These are phyloP conservation scores for Gavialis gangeticus DNA, from an alignment of 2,113 vertebrate species.

Conservation along the genomic window DNA sequence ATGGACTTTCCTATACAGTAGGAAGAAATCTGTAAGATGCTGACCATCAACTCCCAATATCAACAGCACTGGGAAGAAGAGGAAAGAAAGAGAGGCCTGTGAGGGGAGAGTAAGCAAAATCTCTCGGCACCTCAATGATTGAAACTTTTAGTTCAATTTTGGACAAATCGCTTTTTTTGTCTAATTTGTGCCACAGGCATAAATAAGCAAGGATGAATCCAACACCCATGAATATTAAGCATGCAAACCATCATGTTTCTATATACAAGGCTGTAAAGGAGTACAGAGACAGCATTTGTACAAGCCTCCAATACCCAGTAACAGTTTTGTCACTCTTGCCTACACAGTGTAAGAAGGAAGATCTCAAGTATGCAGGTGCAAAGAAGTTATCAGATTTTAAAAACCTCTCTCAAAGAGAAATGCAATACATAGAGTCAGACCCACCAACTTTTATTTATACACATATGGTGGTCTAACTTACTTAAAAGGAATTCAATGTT, in stretches of 20 bases:
- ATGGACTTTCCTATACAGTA: background rate
- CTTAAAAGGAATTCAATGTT: background rate
- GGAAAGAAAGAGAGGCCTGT: background rate
- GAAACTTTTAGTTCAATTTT: background rate
- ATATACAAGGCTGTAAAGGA: background rate
- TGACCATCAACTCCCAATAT: background rate
- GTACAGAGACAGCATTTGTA: constrained; percentile 13
- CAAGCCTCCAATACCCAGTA: constrained; percentile 6
- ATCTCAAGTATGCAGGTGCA: background rate
- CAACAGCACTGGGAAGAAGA: background rate
- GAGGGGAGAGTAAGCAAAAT: too few species aligned
- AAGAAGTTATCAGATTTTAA: background rate
- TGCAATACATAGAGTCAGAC: background rate
- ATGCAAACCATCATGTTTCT: background rate
- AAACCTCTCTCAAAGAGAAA: background rate
- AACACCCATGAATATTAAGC: background rate
- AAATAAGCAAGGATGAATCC: background rate
- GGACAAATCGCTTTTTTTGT: background rate
- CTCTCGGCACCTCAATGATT: background rate
- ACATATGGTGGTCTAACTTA: background rate
- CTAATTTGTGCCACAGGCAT: background rate
- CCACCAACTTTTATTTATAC: background rate
- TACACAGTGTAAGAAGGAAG: constrained; percentile 12
- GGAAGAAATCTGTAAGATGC: background rate
- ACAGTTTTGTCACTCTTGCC: background rate